Percentiles rank a stretch among this genome's conserved stretches.
phyloP scores from a whole-genome alignment of 2,797 vertebrate species.

The Megalops cyprinoides region DNA sequence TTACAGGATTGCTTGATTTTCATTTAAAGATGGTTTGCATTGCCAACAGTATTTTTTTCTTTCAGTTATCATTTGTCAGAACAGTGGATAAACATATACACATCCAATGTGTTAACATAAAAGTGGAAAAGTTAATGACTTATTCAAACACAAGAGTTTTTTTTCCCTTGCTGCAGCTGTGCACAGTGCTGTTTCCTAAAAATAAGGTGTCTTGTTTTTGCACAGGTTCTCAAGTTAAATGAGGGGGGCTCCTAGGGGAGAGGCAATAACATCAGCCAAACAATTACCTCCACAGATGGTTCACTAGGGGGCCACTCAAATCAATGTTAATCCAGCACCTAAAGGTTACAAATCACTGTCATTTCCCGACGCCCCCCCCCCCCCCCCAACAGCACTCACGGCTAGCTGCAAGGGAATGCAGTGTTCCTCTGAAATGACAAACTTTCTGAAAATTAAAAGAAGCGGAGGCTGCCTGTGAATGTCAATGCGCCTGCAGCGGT shows the following conservation, averaged over 20 bases:
- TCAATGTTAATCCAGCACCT: constrained; percentile 52
- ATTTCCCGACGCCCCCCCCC: constrained; percentile 15
- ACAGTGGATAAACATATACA: constrained; percentile 37
- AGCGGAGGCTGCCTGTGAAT: neutral
- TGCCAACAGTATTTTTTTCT: constrained; percentile 39
- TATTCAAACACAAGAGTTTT: neutral
- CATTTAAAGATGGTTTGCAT: constrained; percentile 26
- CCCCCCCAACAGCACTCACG: neutral
- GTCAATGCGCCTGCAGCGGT: neutral
- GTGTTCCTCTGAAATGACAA: neutral
- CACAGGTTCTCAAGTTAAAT: constrained; percentile 56
- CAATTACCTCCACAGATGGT: constrained; percentile 61
- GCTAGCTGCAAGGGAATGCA: neutral
- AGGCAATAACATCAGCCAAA: constrained; percentile 50
- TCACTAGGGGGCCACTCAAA: constrained; percentile 52
- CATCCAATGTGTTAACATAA: constrained; percentile 29
- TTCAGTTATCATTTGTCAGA: constrained; percentile 23
- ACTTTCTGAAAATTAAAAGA: constrained; percentile 12
- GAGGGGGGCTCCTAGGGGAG: constrained; percentile 46
- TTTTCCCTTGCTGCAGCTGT: neutral
- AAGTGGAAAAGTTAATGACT: constrained; percentile 33
- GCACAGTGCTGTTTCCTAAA: constrained; percentile 42
- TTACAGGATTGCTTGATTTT: constrained; percentile 49
- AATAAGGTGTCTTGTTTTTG: constrained; percentile 48
- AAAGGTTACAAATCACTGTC: constrained; percentile 46